Base-by-base conservation (phyloP, 2,888 invertebrate species). In the Cosmorhoe ocellata region DNA sequence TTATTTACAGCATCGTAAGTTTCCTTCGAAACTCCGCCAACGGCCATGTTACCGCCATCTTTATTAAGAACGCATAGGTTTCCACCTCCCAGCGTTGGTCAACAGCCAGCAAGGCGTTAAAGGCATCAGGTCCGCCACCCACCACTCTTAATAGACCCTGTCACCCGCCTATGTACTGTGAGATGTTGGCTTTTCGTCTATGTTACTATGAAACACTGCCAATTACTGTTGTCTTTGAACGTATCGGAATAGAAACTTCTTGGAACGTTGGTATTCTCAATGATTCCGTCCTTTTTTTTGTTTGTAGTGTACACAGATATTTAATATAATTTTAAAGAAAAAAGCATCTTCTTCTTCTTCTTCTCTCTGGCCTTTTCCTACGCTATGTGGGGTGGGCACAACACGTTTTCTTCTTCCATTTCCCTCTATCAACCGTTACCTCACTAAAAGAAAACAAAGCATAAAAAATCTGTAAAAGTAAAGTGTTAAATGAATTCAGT, bases 101-200 rank as follows among this genome's bases (percentile, higher is more conserved):
- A 85, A 74, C 79, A 79, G 84, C 88, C 88, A 88, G 86, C 87
- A 81, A 85, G 86, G 88, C 88, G 88, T 89, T 88, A 89, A 88
- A 87, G 88, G 88, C 87, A 86, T 87, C 84, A 82, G 83, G 84
- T 79, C 80, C 79, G 77, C 77, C 80, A 73, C 77, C 77, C 74
- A 71, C 87, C 85, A 80, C 53, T 71, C 60, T 70, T 64, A 61
- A 71, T 72, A 72, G 84, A 71, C 54, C 82, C 69, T 58, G 76
- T 69, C 69, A 60, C 72, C 70, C 67, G 68, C 60, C 61, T 49
- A 27, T n/a, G 11, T 14, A 34, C 5, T 14, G 27, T 7, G 28
- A 43, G 39, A 33, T 46, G 46, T 33, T 30, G 32, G 32, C 26
- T 31, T 51, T 32, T 26, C 33, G 30, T 36, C 40, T 40, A 30